These are phyloP conservation scores for Drosophila planitibia DNA, from an alignment of 2,888 invertebrate species.

Conservation along the genomic window DNA sequence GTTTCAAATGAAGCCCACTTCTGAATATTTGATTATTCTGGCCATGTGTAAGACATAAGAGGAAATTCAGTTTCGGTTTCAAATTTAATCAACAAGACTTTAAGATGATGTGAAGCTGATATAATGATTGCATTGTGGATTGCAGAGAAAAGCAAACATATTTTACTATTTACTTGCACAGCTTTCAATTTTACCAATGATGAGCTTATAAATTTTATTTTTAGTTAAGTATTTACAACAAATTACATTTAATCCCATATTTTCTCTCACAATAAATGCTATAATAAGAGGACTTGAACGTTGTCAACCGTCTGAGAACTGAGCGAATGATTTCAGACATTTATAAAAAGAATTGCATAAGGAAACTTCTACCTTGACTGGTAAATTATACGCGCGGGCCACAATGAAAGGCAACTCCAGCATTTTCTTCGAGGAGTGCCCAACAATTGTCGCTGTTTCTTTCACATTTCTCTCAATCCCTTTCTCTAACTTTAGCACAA, in stretches of 20 bases:
- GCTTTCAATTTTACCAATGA: background rate
- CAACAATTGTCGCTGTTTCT: conserved; percentile 51
- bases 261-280: background rate
- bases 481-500: conserved; percentile 40
- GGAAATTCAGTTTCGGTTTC: background rate
- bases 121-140: background rate
- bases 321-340: conserved; percentile 36
- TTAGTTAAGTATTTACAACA: background rate
- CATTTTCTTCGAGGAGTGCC: conserved; percentile 49
- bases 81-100: background rate
- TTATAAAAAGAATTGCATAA: conserved; percentile 21
- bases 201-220: background rate
- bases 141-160: background rate
- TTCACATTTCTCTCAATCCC: conserved; percentile 27
- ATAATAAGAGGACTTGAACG: background rate
- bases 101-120: background rate
- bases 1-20: background rate
- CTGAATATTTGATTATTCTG: background rate
- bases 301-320: conserved; percentile 7
- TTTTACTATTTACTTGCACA: background rate
- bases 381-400: conserved; percentile 38
- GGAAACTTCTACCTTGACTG: conserved; percentile 49
- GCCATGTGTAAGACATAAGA: too few relatives aligned
- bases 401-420: conserved; percentile 44
- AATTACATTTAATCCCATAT: background rate